A percentile compares a stretch with the other conserved stretches of the same genome.
Conservation (phyloP, 1,140 invertebrate species). For the Ips nitidus region DNA sequence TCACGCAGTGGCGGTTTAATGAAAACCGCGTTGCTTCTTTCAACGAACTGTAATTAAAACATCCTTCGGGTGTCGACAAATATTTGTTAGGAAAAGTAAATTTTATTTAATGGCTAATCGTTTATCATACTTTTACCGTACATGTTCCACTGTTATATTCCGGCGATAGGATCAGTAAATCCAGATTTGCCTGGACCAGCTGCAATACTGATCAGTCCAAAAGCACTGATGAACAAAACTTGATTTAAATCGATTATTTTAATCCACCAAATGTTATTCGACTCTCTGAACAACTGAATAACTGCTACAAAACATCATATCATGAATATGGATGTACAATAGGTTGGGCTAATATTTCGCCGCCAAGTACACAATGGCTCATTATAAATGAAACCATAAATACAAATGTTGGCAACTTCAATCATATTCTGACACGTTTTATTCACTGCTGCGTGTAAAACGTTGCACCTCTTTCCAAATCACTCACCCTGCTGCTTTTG, state of each 20-base stretch:
- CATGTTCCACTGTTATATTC: constrained; percentile 2
- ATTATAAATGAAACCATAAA: constrained; percentile 52
- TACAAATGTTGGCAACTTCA: constrained; percentile 49
- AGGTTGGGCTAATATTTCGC: constrained; percentile 47
- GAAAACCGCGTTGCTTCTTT: neutral
- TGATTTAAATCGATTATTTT: constrained; percentile 1
- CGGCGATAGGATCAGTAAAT: constrained; percentile 6
- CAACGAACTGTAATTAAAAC: neutral
- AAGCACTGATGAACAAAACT: neutral
- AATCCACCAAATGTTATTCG: neutral
- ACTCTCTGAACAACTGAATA: constrained; percentile 1
- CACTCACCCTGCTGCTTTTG: constrained; percentile 18
- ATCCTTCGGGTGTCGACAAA: neutral
- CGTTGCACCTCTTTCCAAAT: constrained; percentile 25
- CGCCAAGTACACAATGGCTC: constrained; percentile 52
- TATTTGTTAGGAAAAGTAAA: neutral
- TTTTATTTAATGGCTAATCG: neutral
- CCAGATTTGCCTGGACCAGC: neutral
- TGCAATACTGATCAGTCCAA: neutral
- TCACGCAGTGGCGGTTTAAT: neutral
- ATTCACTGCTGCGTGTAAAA: constrained; percentile 18
- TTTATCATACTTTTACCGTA: neutral
- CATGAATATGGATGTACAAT: constrained; percentile 52
- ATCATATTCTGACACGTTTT: constrained; percentile 46
- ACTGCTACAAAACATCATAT: constrained; percentile 45